Evolutionary conservation across 2,888 invertebrate genomes (phyloP), one percentile per base, ranked within the genome.

Genomic region (Lepidonotus clava): DNA sequence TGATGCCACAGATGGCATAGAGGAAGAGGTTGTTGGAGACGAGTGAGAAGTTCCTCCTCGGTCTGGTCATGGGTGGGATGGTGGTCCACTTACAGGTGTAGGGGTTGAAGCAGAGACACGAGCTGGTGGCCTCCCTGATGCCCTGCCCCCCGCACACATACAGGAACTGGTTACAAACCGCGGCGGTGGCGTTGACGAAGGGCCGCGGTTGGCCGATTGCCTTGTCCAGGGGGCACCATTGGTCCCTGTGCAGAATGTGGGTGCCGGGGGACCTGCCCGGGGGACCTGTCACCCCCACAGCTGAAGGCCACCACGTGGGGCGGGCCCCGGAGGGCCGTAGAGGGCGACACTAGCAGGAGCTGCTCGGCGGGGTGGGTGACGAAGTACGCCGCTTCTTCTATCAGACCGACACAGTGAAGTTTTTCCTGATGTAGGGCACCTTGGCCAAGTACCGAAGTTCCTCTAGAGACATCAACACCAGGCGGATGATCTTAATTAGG

Each of bases 1-100:
- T 28, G 6, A 87, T 87, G 4, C 87, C 87, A 18, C 87, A 66
- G 24, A 87, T 84, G 8, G 87, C 87, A 41, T 87, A 87, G 1
- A 87, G 38, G 28, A 40, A 0, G 14, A 36, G 34, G 24, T 24
- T 56, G 41, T 51, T 1, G 1, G 84, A 24, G 1, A 76, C 85
- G 5, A 87, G 56, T 11, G 76, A 53, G 40, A 87, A 85, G 40
- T 85, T 85, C 40, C 38, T 46, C 28, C 87, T 66, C 1, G 77
- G 41, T 14, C 24, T 36, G 24, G 24, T 53, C 84, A 87, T 71
- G 38, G 32, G 56, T 32, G 76, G 14, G 21, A 87, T 21, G 14
- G 66, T 34, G 0, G 32, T 53, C 87, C 87, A 87, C 40, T 61
- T 51, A 5, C 28, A 84, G 32, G 11, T 71, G 32, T 53, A 36